phyloP scores from a whole-genome alignment of 2,113 vertebrate genomes.

The Rhea pennata region DNA sequence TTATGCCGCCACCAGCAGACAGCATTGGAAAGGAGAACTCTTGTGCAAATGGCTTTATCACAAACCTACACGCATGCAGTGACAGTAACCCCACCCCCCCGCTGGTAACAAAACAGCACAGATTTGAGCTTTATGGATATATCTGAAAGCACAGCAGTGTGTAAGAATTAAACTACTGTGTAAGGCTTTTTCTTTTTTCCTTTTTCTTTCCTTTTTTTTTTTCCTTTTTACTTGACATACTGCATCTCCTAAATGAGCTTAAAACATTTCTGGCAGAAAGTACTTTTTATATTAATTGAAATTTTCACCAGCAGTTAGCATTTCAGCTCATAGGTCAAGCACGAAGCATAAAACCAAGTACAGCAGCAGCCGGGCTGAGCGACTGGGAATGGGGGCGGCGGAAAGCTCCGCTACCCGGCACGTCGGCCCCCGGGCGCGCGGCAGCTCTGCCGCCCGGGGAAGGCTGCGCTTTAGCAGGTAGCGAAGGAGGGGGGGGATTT shows the following conservation, averaged over 20 bases:
- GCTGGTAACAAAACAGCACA: not conserved
- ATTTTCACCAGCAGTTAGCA: constrained; percentile 6
- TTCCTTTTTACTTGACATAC: not conserved
- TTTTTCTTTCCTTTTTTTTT: not conserved
- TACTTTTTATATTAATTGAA: constrained; percentile 5
- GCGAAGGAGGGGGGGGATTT: not conserved
- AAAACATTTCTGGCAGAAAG: not conserved
- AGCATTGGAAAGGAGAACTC: rapidly evolving
- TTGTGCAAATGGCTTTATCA: not conserved
- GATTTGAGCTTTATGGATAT: not conserved
- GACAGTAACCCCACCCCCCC: not conserved
- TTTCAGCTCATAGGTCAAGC: constrained; percentile 12
- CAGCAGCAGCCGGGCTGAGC: not conserved
- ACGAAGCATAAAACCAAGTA: not conserved
- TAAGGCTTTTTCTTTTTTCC: not conserved
- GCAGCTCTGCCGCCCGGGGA: rapidly evolving
- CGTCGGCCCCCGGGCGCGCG: not conserved
- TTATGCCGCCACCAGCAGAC: not conserved
- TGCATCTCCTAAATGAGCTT: not conserved
- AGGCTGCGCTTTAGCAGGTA: not conserved
- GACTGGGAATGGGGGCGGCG: not conserved
- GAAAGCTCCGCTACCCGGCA: not conserved
- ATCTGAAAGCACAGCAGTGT: not conserved
- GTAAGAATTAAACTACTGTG: not conserved
- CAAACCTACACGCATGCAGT: not conserved